Evolutionary conservation across 2,113 vertebrate genomes (phyloP).

Genomic region (Burhinus oedicnemus): DNA sequence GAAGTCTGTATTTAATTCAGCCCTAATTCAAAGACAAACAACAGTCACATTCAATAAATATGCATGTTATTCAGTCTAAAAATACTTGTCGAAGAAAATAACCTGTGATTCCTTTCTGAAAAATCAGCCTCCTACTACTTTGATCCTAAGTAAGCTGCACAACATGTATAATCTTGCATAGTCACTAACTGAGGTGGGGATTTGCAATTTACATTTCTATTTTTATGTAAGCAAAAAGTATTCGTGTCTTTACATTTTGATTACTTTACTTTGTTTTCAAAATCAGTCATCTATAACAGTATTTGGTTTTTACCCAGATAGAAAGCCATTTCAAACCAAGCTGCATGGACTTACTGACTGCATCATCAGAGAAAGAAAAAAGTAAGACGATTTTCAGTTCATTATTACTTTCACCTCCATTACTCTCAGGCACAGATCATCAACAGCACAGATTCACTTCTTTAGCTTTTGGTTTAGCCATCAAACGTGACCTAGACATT

Average conservation of each 20-base stretch:
- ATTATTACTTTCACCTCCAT: not conserved
- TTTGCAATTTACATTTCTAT: not conserved
- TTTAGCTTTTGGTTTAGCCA: not conserved
- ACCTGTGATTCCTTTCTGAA: not conserved
- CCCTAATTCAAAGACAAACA: not conserved
- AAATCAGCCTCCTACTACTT: conserved; percentile 4
- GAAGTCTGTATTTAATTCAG: not conserved
- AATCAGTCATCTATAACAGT: not conserved
- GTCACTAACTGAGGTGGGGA: not conserved
- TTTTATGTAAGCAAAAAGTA: not conserved
- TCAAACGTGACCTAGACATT: not conserved
- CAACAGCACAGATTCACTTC: not conserved
- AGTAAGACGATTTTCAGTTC: not conserved
- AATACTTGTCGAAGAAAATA: conserved; percentile 18
- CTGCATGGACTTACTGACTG: not conserved
- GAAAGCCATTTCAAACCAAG: not conserved
- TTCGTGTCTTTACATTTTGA: not conserved
- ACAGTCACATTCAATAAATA: conserved; percentile 1
- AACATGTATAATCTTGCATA: not conserved
- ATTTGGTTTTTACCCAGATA: not conserved
- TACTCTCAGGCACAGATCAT: not conserved
- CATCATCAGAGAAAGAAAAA: not conserved
- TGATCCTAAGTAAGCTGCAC: not conserved
- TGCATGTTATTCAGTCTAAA: not conserved
- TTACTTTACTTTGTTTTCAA: not conserved